Evolutionary conservation across 2,797 vertebrate genomes (phyloP).

Genomic region (Apogon talboti): DNA sequence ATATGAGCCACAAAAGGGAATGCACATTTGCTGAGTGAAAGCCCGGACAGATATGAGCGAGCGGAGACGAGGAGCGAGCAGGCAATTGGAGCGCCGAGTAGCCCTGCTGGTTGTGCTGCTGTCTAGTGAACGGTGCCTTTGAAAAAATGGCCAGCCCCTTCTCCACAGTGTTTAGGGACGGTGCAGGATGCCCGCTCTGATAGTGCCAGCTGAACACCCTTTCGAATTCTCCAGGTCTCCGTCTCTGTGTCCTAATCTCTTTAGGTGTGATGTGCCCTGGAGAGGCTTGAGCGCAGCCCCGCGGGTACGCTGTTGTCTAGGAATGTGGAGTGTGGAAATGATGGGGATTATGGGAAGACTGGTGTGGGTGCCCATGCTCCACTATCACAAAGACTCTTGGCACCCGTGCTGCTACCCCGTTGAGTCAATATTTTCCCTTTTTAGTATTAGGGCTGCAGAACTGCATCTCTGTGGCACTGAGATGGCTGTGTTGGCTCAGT

Average conservation of each 20-base stretch:
- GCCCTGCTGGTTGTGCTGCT: slow-evolving; percentile 73
- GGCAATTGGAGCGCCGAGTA: slow-evolving; percentile 71
- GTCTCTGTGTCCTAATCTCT: slow-evolving; percentile 88
- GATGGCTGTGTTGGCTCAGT: slow-evolving; percentile 76
- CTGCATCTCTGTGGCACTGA: slow-evolving; percentile 70
- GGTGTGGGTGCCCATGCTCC: slow-evolving; percentile 85
- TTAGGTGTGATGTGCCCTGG: slow-evolving; percentile 88
- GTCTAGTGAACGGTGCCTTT: slow-evolving; percentile 71
- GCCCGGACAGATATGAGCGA: slow-evolving; percentile 68
- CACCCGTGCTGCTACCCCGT: slow-evolving; percentile 77
- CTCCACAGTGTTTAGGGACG: slow-evolving; percentile 85
- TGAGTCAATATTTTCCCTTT: slow-evolving; percentile 80
- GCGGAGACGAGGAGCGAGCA: slow-evolving; percentile 64
- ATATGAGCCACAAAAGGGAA: slow-evolving; percentile 62
- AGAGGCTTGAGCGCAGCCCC: slow-evolving; percentile 84
- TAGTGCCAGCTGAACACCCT: slow-evolving; percentile 86
- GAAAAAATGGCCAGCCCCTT: slow-evolving; percentile 82
- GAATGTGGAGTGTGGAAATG: slow-evolving; percentile 89
- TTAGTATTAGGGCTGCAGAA: slow-evolving; percentile 77
- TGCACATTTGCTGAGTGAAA: slow-evolving; percentile 75
- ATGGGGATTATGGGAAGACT: slow-evolving; percentile 86
- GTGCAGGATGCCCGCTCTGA: slow-evolving; percentile 85
- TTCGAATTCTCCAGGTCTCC: slow-evolving; percentile 87
- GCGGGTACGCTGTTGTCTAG: slow-evolving; percentile 87
- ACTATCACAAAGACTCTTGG: slow-evolving; percentile 85